Base-by-base conservation (phyloP, 37 sponge, comb jelly and placozoan species). In the Cliona cf. orientalis region DNA sequence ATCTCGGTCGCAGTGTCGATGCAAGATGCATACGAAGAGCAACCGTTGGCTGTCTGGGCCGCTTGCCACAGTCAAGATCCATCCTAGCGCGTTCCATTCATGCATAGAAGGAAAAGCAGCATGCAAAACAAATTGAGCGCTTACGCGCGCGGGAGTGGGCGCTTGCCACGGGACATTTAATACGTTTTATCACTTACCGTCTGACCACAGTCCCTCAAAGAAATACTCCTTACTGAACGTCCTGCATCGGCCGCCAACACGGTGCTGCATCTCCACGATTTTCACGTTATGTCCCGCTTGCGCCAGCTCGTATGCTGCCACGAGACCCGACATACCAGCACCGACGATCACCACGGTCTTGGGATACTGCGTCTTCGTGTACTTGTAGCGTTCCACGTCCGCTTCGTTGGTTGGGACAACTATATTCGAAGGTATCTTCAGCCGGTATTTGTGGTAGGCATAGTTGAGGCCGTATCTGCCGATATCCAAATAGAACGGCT, bases 161-260 rank as follows among this genome's bases (percentile, higher is more conserved):
- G n/a, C n/a, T n/a, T n/a, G n/a, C n/a, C n/a, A n/a, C n/a, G n/a
- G n/a, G n/a, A n/a, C n/a, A n/a, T n/a, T n/a, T n/a, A n/a, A n/a
- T n/a, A n/a, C n/a, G n/a, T n/a, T n/a, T n/a, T n/a, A n/a, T n/a
- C n/a, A n/a, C n/a, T n/a, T n/a, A n/a, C n/a, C n/a, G n/a, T n/a
- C n/a, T n/a, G n/a, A n/a, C n/a, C n/a, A n/a, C n/a, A n/a, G n/a
- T n/a, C n/a, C n/a, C n/a, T n/a, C 69, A 66, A 88, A 88, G 45
- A 60, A 59, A 3, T 62, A 65, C 21, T 76, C 45, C 4, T 68
- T 68, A 1, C 36, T 31, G 19, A 78, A 25, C 2, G 89, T 89
- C 66, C 77, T 82, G 42, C 82, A 78, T 59, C 89, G 62, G 34
- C 89, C 89, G 22, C 89, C 89, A 61, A 70, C 72, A 21, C 89